phyloP scores from a whole-genome alignment of 2,888 invertebrate genomes.

The Drosophila eohydei region DNA sequence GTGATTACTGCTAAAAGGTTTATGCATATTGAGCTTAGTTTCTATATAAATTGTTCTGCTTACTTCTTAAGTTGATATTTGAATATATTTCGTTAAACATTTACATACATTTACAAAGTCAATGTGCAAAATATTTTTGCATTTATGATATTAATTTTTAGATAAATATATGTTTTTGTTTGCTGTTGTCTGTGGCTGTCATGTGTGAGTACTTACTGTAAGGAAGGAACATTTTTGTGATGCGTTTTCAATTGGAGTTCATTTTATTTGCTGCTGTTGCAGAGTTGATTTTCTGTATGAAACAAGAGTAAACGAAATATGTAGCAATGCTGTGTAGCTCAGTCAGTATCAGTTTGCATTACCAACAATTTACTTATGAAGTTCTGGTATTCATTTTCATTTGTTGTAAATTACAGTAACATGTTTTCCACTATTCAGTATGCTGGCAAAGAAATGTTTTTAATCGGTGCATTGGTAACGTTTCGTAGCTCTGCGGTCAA shows the following conservation, averaged over 20 bases:
- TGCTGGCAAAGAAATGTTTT: conserved; percentile 4
- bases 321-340: conserved; percentile 5
- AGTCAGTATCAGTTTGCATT: conserved; percentile 22
- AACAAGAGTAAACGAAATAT: background rate
- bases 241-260: conserved; percentile 43
- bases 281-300: conserved; percentile 1
- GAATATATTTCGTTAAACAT: conserved; percentile 37
- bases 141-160: conserved; percentile 28
- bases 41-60: conserved; percentile 55
- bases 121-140: conserved; percentile 44
- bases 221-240: conserved; percentile 74
- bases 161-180: conserved; percentile 18
- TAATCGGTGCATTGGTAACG: conserved; percentile 26
- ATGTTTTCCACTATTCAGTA: background rate
- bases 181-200: conserved; percentile 23
- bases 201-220: conserved; percentile 62
- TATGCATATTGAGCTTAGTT: conserved; percentile 65
- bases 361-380: conserved; percentile 2
- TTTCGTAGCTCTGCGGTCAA: conserved; percentile 1
- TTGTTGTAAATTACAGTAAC: background rate
- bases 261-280: conserved; percentile 17
- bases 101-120: conserved; percentile 71
- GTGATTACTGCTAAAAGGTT: conserved; percentile 31
- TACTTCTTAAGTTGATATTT: conserved; percentile 6
- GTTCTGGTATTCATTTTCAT: background rate